These are phyloP conservation scores for Caranx ignobilis DNA, from an alignment of 2,113 vertebrate species.

Conservation along the genomic window DNA sequence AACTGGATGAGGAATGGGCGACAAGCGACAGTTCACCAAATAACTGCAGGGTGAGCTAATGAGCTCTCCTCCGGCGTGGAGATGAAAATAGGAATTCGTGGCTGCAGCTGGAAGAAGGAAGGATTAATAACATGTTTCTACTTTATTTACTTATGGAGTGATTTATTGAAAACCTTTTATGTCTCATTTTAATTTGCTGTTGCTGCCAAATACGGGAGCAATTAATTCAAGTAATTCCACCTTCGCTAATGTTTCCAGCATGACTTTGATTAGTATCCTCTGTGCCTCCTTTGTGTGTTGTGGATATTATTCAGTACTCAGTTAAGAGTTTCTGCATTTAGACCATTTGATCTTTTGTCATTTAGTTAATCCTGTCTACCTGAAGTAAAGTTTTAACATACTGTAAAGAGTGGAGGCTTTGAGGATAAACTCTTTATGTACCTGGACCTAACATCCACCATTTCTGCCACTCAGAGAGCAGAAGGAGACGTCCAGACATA, in stretches of 20 bases:
- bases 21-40: slow-evolving; percentile 59
- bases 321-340: too few relatives aligned
- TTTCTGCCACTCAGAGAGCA: slow-evolving; percentile 23
- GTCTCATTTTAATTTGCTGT: background rate
- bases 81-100: slow-evolving; percentile 32
- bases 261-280: too few relatives aligned
- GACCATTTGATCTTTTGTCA: background rate
- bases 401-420: too few relatives aligned
- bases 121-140: slow-evolving; percentile 23
- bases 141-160: slow-evolving; percentile 20
- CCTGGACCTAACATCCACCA: slow-evolving; percentile 14
- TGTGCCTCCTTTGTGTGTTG: too few relatives aligned
- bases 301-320: too few relatives aligned
- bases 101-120: slow-evolving; percentile 9
- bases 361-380: background rate
- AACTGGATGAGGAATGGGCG: slow-evolving; percentile 55
- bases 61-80: slow-evolving; percentile 45
- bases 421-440: slow-evolving; percentile 18
- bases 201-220: background rate
- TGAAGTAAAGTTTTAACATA: background rate
- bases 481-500: background rate
- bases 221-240: background rate
- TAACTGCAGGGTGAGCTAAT: slow-evolving; percentile 61
- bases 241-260: background rate
- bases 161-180: background rate